Evolutionary conservation across 2,888 invertebrate species (phyloP).

Genomic region (Agrochola macilenta): DNA sequence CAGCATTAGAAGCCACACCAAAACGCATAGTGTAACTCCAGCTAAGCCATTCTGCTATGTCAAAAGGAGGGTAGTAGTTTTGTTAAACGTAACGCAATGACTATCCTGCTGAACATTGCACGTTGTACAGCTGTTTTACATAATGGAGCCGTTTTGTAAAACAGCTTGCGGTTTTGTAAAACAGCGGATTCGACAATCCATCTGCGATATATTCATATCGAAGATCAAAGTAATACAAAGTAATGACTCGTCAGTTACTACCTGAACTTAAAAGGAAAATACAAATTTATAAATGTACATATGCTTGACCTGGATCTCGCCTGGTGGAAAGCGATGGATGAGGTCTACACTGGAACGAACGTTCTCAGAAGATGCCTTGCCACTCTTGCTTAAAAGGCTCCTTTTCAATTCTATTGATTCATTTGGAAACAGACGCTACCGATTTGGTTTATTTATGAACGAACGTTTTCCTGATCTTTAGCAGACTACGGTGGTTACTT

Average conservation of each 20-base stretch:
- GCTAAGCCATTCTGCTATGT: too few species aligned
- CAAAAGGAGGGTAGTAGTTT: too few species aligned
- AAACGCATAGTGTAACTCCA: too few species aligned
- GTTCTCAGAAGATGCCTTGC: not conserved
- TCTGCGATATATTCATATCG: too few species aligned
- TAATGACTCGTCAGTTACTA: not conserved
- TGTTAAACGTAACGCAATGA: too few species aligned
- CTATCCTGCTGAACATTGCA: too few species aligned
- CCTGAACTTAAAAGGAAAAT: not conserved
- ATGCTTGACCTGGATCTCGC: not conserved
- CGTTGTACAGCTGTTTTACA: too few species aligned
- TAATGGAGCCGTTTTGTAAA: too few species aligned
- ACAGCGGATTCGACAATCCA: too few species aligned
- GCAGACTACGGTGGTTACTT: not conserved
- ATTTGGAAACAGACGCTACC: not conserved
- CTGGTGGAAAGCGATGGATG: not conserved
- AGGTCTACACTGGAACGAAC: not conserved
- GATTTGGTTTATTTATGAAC: not conserved
- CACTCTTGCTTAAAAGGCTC: not conserved
- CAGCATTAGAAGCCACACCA: too few species aligned
- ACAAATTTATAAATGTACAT: not conserved
- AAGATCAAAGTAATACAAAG: too few species aligned
- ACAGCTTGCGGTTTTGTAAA: too few species aligned
- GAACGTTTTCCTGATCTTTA: not conserved
- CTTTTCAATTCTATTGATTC: not conserved